Conservation (phyloP, 2,113 vertebrate species). For the Cebus imitator region DNA sequence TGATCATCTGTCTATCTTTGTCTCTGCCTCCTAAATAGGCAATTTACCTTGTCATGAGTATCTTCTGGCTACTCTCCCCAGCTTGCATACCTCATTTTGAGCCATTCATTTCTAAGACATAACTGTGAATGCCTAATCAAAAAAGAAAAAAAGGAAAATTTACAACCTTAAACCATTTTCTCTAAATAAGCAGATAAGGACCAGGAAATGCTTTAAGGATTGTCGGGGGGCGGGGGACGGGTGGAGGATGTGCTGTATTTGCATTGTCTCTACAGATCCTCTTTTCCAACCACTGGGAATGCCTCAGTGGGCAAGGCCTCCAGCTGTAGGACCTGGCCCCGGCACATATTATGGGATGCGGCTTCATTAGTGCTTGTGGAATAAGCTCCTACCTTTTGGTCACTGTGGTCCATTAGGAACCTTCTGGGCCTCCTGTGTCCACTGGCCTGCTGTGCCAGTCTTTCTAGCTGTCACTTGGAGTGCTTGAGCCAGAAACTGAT, state of each 20-base stretch:
- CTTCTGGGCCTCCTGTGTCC: background rate
- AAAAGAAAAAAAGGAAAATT: conserved; percentile 54
- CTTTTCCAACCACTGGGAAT: background rate
- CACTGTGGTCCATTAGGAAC: background rate
- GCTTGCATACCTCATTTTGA: background rate
- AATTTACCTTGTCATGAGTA: background rate
- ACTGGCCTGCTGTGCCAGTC: background rate
- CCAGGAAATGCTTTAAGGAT: background rate
- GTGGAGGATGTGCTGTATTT: background rate
- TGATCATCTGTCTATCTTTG: background rate
- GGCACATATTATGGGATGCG: fast-evolving
- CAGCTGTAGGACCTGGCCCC: fast-evolving
- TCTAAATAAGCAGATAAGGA: background rate
- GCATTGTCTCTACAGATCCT: background rate
- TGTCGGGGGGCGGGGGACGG: fast-evolving
- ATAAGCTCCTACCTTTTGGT: background rate
- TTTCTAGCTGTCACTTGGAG: background rate
- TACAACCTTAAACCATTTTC: background rate
- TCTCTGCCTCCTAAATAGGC: background rate
- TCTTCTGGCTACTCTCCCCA: background rate
- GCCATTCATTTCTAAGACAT: conserved; percentile 15
- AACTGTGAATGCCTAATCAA: conserved; percentile 36
- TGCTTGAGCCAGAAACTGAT: background rate
- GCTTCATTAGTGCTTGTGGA: background rate
- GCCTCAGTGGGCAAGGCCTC: fast-evolving